Conservation (phyloP, 2,797 vertebrate species). For the Ammospiza maritima region DNA sequence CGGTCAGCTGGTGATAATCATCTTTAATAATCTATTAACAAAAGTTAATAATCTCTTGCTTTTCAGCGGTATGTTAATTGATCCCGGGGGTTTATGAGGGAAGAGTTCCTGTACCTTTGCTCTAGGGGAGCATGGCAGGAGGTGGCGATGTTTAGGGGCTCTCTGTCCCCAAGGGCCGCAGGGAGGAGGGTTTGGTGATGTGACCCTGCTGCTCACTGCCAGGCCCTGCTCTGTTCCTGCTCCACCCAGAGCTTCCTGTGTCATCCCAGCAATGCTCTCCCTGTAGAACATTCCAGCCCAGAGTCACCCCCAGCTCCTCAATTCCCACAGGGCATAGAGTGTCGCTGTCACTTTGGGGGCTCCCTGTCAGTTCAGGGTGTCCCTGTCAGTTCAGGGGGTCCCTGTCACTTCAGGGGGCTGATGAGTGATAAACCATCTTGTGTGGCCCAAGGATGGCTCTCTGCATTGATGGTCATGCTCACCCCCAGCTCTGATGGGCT, state of each 20-base stretch:
- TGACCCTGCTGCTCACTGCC: not conserved
- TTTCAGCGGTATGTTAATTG: not conserved
- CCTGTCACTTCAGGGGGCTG: not conserved
- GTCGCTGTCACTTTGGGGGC: not conserved
- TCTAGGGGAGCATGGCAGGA: not conserved
- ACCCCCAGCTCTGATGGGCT: not conserved
- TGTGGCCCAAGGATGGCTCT: rapidly evolving
- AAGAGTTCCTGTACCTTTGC: not conserved
- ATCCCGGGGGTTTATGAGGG: not conserved
- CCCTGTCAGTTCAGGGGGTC: not conserved
- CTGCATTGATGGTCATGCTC: not conserved
- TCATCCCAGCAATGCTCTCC: not conserved
- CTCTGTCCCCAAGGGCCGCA: not conserved
- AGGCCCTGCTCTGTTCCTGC: not conserved
- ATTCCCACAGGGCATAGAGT: not conserved
- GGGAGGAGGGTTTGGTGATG: not conserved
- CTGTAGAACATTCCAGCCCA: not conserved
- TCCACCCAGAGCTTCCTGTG: slow-evolving; percentile 33
- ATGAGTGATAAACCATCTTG: not conserved
- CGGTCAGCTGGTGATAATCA: slow-evolving; percentile 41
- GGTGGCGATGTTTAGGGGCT: not conserved
- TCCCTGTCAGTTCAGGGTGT: not conserved
- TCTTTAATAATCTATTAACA: slow-evolving; percentile 65
- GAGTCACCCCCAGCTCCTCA: rapidly evolving
- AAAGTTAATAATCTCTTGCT: slow-evolving; percentile 41